Evolutionary conservation across 2,113 vertebrate species (phyloP).

Genomic region (Brachyhypopomus gauderio): DNA sequence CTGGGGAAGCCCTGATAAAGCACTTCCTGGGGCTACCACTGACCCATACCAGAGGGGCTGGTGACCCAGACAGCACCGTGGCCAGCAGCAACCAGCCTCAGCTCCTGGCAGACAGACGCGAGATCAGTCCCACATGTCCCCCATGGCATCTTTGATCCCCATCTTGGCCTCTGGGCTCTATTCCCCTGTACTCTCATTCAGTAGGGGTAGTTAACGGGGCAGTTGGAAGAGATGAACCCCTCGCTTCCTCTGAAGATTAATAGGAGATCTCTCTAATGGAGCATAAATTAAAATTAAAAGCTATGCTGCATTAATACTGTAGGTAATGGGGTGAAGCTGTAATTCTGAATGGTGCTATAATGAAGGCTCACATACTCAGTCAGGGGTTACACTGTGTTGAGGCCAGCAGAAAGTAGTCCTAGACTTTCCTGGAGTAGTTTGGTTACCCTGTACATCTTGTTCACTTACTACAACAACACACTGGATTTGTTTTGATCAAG

Average conservation of each 20-base stretch:
- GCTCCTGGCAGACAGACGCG: constrained; percentile 11
- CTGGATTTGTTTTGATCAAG: too few relatives aligned
- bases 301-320: neutral
- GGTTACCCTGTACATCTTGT: neutral
- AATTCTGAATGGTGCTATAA: too few relatives aligned
- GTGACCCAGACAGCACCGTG: constrained; percentile 48
- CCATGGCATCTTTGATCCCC: constrained; percentile 33
- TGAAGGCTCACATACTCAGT: neutral
- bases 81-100: constrained; percentile 30
- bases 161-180: constrained; percentile 30
- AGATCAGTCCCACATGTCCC: constrained; percentile 48
- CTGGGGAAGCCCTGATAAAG: constrained; percentile 26
- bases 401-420: neutral
- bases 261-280: constrained; percentile 1
- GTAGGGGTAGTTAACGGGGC: neutral
- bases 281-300: constrained; percentile 1
- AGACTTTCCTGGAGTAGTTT: neutral
- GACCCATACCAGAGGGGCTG: constrained; percentile 43
- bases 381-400: neutral
- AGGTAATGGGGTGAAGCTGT: neutral
- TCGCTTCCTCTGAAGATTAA: constrained; percentile 28
- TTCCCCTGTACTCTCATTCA: neutral
- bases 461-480: too few relatives aligned
- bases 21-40: constrained; percentile 39
- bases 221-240: neutral